Base-by-base conservation (phyloP, 2,113 vertebrate species). In the Spilogale gracilis region DNA sequence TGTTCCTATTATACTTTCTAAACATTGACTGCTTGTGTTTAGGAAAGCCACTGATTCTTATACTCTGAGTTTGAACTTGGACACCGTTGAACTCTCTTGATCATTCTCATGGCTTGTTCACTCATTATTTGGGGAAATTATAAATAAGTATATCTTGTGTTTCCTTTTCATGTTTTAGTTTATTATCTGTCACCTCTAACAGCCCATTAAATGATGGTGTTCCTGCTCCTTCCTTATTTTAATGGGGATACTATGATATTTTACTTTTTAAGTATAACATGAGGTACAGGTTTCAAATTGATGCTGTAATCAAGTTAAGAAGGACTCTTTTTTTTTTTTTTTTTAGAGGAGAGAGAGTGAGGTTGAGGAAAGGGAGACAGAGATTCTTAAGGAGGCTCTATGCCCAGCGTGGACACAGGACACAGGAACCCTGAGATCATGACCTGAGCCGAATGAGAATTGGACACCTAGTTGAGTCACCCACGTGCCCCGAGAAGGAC, bases 111-210 rank as follows among this genome's bases (percentile, higher is more conserved):
- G 23, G 48, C 58, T 96, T 88, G 2, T 71, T 93, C 50, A 58
- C 94, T 84, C 32, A 69, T 91, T 71, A 9, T 88, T 88, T 71
- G 0, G 25, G 65, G 45, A 96, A 93, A 80, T 87, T 79, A 80
- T 79, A 21, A 92, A 52, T 73, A 30, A 83, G 6, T 52, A 69
- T 38, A 56, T 7, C 1, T 80, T 94, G 82, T 91, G 23, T 85
- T 74, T 84, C 86, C 58, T 96, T 89, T 84, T 69, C 23, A 76
- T 58, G 21, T 90, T 83, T 89, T 96, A 84, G 32, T 89, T 95
- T 84, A 45, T 88, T 80, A 54, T 60, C 67, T 92, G 4, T 54
- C 25, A 79, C 23, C 16, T 92, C 45, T 86, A 84, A 45, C 58
- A 69, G 17, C 79, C 30, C 58, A 83, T 90, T 91, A 79, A 38